Conservation (phyloP, 2,888 invertebrate genomes). For the Crematogaster levior region DNA sequence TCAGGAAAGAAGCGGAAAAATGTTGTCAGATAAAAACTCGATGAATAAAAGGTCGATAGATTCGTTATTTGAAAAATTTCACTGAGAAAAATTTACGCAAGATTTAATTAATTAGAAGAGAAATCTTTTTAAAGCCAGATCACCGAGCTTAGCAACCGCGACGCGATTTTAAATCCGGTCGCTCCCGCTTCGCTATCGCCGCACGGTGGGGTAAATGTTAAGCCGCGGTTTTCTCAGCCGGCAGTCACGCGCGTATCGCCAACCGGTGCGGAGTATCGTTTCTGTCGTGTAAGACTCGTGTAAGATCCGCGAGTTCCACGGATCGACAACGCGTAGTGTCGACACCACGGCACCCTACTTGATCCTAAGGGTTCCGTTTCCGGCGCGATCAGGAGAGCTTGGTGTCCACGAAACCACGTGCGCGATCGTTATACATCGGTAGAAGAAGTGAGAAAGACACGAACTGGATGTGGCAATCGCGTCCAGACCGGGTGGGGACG, state of each 20-base stretch:
- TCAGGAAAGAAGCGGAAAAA: no score
- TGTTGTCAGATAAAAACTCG: no score
- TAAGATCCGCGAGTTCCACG: background rate
- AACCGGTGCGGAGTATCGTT: background rate
- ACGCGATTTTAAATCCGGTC: background rate
- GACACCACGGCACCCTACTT: background rate
- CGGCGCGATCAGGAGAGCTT: background rate
- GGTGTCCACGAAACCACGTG: background rate
- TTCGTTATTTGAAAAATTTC: no score
- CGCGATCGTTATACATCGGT: background rate
- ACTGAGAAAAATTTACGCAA: no score
- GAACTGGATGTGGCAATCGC: constrained; percentile 25
- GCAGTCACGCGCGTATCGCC: constrained; percentile 15
- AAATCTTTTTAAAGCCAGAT: background rate
- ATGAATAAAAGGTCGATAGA: no score
- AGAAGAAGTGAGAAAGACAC: background rate
- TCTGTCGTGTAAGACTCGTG: background rate
- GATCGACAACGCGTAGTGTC: background rate
- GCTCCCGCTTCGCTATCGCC: background rate
- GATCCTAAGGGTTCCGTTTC: background rate
- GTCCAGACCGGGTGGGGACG: background rate
- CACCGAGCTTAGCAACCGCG: background rate
- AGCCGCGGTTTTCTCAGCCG: background rate
- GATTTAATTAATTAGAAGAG: no score
- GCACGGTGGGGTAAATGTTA: background rate